phyloP scores from a whole-genome alignment of 2,113 vertebrate genomes.

The Chascanopsetta lugubris region DNA sequence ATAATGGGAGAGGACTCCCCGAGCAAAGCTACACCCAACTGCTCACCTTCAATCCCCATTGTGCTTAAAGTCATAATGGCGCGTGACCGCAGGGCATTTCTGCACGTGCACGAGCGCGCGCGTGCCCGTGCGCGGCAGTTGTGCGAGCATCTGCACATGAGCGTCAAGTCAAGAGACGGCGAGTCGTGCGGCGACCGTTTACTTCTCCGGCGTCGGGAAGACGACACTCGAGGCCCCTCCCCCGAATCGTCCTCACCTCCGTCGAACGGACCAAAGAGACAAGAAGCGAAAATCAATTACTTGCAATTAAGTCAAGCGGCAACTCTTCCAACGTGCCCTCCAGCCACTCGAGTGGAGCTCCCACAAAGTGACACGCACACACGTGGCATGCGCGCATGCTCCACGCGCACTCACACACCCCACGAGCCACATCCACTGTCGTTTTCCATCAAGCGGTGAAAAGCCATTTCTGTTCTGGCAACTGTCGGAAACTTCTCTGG shows the following conservation, averaged over 20 bases:
- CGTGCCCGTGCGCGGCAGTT: not conserved
- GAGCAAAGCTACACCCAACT: slow-evolving; percentile 60
- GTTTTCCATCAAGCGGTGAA: no score
- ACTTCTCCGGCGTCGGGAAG: slow-evolving; percentile 60
- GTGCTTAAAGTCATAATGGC: slow-evolving; percentile 61
- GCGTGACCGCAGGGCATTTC: slow-evolving; percentile 44
- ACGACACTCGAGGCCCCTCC: slow-evolving; percentile 78
- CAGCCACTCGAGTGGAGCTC: slow-evolving; percentile 68
- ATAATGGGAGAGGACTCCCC: slow-evolving; percentile 53
- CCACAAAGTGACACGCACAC: slow-evolving; percentile 47
- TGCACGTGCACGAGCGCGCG: slow-evolving; percentile 5
- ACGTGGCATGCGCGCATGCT: no score
- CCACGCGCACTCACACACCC: slow-evolving; percentile 21
- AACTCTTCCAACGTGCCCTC: slow-evolving; percentile 86
- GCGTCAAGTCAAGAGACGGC: slow-evolving; percentile 57
- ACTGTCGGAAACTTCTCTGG: no score
- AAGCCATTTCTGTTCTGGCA: no score
- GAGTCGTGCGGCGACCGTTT: slow-evolving; percentile 58
- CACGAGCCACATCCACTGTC: slow-evolving; percentile 38
- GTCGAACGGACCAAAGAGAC: slow-evolving; percentile 87
- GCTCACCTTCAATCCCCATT: slow-evolving; percentile 64
- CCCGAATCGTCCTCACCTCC: slow-evolving; percentile 78
- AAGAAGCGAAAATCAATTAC: slow-evolving; percentile 89
- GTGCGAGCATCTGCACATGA: slow-evolving; percentile 42
- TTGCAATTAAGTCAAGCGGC: slow-evolving; percentile 96